Evolutionary conservation across 2,797 vertebrate genomes (phyloP).

Genomic region (Danio albolineatus): DNA sequence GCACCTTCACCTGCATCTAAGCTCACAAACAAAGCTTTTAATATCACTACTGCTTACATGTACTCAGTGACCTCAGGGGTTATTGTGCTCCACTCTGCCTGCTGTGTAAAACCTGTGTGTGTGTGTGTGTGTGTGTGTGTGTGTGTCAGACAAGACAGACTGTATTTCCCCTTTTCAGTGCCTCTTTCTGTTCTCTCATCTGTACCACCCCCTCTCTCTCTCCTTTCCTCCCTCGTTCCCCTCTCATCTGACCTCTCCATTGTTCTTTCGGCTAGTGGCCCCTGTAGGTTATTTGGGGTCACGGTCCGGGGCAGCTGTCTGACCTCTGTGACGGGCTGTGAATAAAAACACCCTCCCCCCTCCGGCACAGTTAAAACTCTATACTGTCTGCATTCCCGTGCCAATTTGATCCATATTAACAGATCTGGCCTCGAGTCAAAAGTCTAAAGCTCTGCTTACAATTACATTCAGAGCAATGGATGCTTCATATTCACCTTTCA

Average conservation of each 20-base stretch:
- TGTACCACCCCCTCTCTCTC: slow-evolving; percentile 1
- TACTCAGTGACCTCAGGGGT: neutral
- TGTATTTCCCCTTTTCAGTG: slow-evolving; percentile 26
- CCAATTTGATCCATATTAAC: slow-evolving; percentile 29
- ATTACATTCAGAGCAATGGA: slow-evolving; percentile 18
- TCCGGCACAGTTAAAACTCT: neutral
- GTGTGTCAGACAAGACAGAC: neutral
- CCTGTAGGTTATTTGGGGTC: slow-evolving; percentile 61
- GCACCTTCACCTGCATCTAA: neutral
- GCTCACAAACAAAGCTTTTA: slow-evolving; percentile 32
- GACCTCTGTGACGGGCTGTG: slow-evolving; percentile 41
- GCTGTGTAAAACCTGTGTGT: neutral
- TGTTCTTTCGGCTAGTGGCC: slow-evolving; percentile 52
- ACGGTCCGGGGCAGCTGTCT: slow-evolving; percentile 58
- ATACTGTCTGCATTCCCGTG: slow-evolving; percentile 12
- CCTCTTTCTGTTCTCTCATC: slow-evolving; percentile 4
- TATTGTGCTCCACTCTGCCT: neutral
- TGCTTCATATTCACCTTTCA: slow-evolving; percentile 1
- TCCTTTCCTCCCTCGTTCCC: slow-evolving; percentile 34
- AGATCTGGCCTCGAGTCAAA: slow-evolving; percentile 6
- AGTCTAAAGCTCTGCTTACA: neutral
- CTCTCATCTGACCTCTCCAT: slow-evolving; percentile 61
- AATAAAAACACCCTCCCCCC: slow-evolving; percentile 29
- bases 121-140: slow-evolving; percentile 11
- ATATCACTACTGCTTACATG: slow-evolving; percentile 24